These are phyloP conservation scores for Ophion costatus DNA, from an alignment of 2,888 invertebrate genomes.

Conservation along the genomic window DNA sequence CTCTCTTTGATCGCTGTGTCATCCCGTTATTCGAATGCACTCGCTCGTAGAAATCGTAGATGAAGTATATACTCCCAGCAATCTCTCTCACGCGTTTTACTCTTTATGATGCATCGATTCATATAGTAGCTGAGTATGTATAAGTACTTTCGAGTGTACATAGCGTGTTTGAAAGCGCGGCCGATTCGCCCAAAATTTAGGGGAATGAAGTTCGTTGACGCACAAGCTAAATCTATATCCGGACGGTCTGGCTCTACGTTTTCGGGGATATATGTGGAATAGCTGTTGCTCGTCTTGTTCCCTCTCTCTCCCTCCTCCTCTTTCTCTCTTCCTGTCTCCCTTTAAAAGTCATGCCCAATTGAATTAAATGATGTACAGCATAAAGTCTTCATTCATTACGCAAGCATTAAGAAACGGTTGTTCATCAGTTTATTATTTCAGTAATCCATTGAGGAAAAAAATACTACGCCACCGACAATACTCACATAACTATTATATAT, in stretches of 20 bases:
- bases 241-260: slow-evolving; percentile 16
- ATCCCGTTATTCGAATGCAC: background rate
- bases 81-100: too few species aligned
- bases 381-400: too few species aligned
- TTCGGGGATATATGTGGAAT: background rate
- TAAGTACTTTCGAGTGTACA: background rate
- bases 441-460: too few species aligned
- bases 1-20: background rate
- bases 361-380: too few species aligned
- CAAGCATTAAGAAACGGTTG: too few species aligned
- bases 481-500: too few species aligned
- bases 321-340: too few species aligned
- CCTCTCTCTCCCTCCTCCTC: background rate
- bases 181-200: slow-evolving; percentile 33
- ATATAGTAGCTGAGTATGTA: too few species aligned
- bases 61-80: background rate
- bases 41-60: background rate
- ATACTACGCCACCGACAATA: too few species aligned
- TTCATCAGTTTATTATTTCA: too few species aligned
- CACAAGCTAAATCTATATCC: slow-evolving; percentile 63
- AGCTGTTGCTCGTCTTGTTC: slow-evolving; percentile 20
- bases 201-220: slow-evolving; percentile 66
- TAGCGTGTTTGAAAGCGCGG: background rate
- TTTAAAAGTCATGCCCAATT: too few species aligned
- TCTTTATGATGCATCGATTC: too few species aligned